These are phyloP conservation scores for Nymphalis urticae DNA, from an alignment of 2,888 invertebrate genomes.

Conservation along the genomic window DNA sequence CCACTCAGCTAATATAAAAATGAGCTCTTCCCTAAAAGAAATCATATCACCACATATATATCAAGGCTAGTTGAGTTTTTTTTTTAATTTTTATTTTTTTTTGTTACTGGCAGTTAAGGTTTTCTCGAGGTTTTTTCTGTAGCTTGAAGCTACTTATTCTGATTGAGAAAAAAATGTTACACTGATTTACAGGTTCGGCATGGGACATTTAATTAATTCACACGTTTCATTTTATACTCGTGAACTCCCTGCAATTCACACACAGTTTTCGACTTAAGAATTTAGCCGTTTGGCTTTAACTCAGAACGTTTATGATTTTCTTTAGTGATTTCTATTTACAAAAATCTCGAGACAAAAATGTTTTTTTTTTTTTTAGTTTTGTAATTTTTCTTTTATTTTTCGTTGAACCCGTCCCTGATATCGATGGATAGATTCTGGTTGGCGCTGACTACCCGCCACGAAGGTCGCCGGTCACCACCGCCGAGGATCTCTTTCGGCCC, in stretches of 20 bases:
- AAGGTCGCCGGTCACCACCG: constrained; percentile 66
- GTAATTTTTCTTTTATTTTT: constrained; percentile 42
- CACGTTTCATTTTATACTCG: too few relatives aligned
- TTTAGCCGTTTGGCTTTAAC: not conserved
- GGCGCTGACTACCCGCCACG: constrained; percentile 64
- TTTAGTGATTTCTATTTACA: not conserved
- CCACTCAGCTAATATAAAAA: not conserved
- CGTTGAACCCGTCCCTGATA: constrained; percentile 46
- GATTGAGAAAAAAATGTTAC: not conserved
- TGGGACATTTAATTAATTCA: too few relatives aligned
- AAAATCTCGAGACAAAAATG: not conserved
- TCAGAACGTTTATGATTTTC: not conserved
- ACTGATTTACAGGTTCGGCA: not conserved
- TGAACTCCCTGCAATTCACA: not conserved
- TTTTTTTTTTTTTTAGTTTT: constrained; percentile 40
- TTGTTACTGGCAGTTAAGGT: not conserved
- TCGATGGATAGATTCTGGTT: constrained; percentile 67
- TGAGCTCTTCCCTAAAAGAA: not conserved
- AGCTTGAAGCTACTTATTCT: not conserved
- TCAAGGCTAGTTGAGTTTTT: not conserved
- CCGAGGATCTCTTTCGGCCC: constrained; percentile 80
- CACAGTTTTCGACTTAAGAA: not conserved
- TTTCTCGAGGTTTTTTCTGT: not conserved
- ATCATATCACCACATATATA: not conserved
- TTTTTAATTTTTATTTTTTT: not conserved